Percentiles rank a stretch among this genome's conserved stretches.
phyloP scores from a whole-genome alignment of 1,140 invertebrate genomes.

The Ceratosolen solmsi region DNA sequence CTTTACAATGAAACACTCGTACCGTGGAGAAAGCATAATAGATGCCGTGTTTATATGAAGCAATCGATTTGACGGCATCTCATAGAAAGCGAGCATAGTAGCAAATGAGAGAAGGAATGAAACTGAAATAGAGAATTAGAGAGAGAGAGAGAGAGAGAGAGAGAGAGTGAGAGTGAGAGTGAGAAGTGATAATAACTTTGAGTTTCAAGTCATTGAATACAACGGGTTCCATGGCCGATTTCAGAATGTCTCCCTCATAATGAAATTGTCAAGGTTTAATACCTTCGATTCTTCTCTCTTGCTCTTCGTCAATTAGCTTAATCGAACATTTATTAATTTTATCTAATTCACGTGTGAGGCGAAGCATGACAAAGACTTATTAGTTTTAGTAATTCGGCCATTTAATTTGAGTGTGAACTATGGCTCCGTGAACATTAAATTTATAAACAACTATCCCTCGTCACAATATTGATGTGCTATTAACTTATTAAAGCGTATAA shows the following conservation, averaged over 20 bases:
- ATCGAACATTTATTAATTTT: conserved; percentile 31
- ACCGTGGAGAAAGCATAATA: neutral
- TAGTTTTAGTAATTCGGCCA: neutral
- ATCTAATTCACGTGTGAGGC: neutral
- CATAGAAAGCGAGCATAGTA: neutral
- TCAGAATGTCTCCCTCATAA: neutral
- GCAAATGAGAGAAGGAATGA: neutral
- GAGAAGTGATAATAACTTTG: neutral
- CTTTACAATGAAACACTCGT: conserved; percentile 28
- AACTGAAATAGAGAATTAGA: neutral
- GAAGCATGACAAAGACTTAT: neutral
- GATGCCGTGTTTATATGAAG: conserved; percentile 20
- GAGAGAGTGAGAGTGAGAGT: neutral
- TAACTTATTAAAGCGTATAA: too few relatives aligned
- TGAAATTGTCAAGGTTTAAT: conserved; percentile 24
- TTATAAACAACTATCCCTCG: too few relatives aligned
- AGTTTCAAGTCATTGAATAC: conserved; percentile 22
- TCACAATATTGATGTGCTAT: too few relatives aligned
- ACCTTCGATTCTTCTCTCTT: neutral
- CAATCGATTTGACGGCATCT: conserved; percentile 39
- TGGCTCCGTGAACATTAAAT: too few relatives aligned
- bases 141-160: neutral
- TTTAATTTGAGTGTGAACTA: neutral
- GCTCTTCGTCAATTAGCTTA: conserved; percentile 29
- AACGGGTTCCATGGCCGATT: neutral